Percentiles rank a stretch among this genome's conserved stretches.
Conservation (phyloP, 2,888 invertebrate genomes). For the Epinotia demarniana region DNA sequence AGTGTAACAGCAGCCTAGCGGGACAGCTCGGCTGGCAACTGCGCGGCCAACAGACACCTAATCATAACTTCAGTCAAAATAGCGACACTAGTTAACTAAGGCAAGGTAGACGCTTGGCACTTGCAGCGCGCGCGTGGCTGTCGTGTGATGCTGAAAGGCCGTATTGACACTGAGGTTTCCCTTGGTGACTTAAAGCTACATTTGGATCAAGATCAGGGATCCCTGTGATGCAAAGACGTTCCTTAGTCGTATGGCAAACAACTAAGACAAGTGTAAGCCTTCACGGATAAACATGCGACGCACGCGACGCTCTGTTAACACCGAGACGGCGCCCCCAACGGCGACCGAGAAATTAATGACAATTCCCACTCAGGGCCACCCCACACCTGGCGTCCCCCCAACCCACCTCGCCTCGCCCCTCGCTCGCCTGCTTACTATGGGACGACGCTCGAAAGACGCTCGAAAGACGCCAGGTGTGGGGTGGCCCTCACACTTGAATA, state of each 20-base stretch:
- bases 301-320: background rate
- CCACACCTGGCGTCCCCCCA: no score
- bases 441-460: no score
- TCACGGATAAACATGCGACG: background rate
- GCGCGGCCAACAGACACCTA: slow-evolving; percentile 55
- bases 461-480: no score
- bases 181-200: background rate
- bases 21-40: slow-evolving; percentile 50
- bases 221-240: background rate
- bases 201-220: background rate
- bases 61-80: slow-evolving; percentile 57
- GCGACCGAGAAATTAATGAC: slow-evolving; percentile 35
- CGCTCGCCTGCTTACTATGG: no score
- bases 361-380: no score
- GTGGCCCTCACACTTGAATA: background rate
- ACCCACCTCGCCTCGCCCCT: no score
- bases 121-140: slow-evolving; percentile 2
- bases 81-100: slow-evolving; percentile 26
- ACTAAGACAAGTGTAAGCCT: background rate
- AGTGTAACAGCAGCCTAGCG: slow-evolving; percentile 2
- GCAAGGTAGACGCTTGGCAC: slow-evolving; percentile 6
- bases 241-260: background rate
- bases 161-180: background rate
- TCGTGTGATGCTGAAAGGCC: background rate
- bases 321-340: slow-evolving; percentile 6